Percentiles rank a stretch among this genome's conserved stretches.
Evolutionary conservation across 2,888 invertebrate genomes (phyloP).

Genomic region (Sesamia inferens): DNA sequence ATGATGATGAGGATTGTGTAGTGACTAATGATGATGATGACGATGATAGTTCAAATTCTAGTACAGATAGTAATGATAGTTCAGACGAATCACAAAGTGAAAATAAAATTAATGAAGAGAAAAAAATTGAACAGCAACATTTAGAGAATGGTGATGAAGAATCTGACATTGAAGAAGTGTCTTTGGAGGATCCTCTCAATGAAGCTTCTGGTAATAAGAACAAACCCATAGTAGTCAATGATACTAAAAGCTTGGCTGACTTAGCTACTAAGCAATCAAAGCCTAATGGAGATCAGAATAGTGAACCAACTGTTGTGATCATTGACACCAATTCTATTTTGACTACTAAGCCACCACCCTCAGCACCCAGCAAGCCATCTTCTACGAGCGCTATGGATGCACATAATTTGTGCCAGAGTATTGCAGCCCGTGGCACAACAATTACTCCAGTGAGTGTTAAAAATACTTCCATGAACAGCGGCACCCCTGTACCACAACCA

Average conservation of each 20-base stretch:
- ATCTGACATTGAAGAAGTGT: constrained; percentile 87
- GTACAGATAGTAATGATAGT: constrained; percentile 89
- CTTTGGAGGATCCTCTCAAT: constrained; percentile 92
- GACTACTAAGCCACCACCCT: constrained; percentile 77
- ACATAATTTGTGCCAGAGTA: constrained; percentile 85
- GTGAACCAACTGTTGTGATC: constrained; percentile 95
- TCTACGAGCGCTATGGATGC: constrained; percentile 77
- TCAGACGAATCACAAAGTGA: constrained; percentile 89
- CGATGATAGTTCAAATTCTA: constrained; percentile 43
- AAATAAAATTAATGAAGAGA: constrained; percentile 87
- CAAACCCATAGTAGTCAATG: constrained; percentile 92
- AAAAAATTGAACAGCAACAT: constrained; percentile 87
- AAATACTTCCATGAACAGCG: constrained; percentile 62
- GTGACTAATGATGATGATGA: constrained; percentile 79
- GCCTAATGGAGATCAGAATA: constrained; percentile 88
- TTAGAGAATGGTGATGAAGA: constrained; percentile 87
- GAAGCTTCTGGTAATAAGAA: constrained; percentile 76
- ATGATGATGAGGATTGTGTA: constrained; percentile 90
- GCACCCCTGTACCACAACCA: constrained; percentile 73
- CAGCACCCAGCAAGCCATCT: constrained; percentile 70
- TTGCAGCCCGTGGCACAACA: constrained; percentile 89
- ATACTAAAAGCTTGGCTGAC: constrained; percentile 93
- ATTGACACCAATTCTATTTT: constrained; percentile 95
- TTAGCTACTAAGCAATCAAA: constrained; percentile 91
- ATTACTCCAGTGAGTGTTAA: constrained; percentile 87